phyloP scores from a whole-genome alignment of 2,888 invertebrate species.

The Orthonychiurus folsomi region DNA sequence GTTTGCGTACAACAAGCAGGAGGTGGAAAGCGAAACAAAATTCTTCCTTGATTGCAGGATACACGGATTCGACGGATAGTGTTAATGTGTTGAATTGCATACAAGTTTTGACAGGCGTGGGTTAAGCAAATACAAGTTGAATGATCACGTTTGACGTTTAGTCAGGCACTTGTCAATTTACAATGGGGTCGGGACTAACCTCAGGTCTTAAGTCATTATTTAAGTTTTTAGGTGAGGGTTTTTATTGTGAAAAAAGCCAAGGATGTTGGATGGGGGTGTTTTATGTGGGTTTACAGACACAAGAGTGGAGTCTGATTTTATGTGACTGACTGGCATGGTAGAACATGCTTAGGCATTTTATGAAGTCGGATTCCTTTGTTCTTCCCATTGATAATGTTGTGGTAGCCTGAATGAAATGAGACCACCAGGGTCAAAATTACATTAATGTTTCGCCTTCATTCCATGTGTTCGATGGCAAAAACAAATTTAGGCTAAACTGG shows the following conservation, averaged over 20 bases:
- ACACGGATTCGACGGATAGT: too few species aligned
- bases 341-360: background rate
- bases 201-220: background rate
- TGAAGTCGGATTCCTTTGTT: constrained; percentile 6
- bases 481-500: too few species aligned
- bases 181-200: background rate
- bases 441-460: too few species aligned
- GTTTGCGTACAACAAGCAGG: background rate
- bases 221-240: background rate
- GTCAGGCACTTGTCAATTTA: too few species aligned
- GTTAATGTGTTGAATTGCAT: too few species aligned
- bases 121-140: background rate
- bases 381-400: too few species aligned
- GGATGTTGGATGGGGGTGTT: background rate
- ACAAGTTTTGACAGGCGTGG: background rate
- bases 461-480: too few species aligned
- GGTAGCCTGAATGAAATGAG: too few species aligned
- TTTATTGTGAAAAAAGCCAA: background rate
- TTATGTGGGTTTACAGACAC: background rate
- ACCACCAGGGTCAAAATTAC: too few species aligned
- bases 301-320: background rate
- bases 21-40: background rate
- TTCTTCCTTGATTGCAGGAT: background rate
- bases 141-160: background rate
- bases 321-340: background rate